A percentile compares a stretch with the other conserved stretches of the same genome.
Conservation (phyloP, 2,113 vertebrate genomes). For the Axis porcinus region DNA sequence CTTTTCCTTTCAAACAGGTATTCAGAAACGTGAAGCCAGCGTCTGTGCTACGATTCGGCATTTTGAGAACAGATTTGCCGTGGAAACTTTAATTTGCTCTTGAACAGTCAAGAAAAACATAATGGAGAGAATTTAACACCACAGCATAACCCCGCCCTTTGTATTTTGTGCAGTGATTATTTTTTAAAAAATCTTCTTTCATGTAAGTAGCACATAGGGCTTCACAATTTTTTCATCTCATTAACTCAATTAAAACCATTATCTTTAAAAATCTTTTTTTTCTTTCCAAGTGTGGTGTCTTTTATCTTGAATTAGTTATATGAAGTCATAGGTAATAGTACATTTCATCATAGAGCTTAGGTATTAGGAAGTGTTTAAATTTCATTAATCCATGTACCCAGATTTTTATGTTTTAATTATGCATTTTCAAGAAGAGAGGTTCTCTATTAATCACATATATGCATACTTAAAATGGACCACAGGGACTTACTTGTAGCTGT, state of each 20-base stretch:
- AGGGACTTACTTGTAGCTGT: conserved; percentile 76
- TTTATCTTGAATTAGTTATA: conserved; percentile 78
- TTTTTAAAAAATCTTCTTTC: conserved; percentile 82
- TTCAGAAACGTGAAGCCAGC: conserved; percentile 92
- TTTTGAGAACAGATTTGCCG: conserved; percentile 90
- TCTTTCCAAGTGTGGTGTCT: conserved; percentile 80
- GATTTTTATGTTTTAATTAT: conserved; percentile 76
- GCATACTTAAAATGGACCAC: conserved; percentile 74
- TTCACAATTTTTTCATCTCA: conserved; percentile 80
- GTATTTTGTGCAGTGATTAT: conserved; percentile 86
- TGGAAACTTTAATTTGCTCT: conserved; percentile 92
- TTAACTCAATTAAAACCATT: conserved; percentile 77
- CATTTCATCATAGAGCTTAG: conserved; percentile 70
- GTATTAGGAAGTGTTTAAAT: conserved; percentile 59
- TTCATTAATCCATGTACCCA: conserved; percentile 69
- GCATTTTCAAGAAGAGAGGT: conserved; percentile 62
- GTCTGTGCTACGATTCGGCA: conserved; percentile 92
- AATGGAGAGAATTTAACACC: conserved; percentile 60
- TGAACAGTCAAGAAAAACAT: conserved; percentile 79
- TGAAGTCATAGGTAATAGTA: conserved; percentile 77
- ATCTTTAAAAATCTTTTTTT: conserved; percentile 69
- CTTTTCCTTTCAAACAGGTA: conserved; percentile 80
- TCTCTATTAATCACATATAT: conserved; percentile 54
- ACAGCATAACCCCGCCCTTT: conserved; percentile 77
- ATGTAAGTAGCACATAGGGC: conserved; percentile 82